Evolutionary conservation across 2,888 invertebrate species (phyloP).

Genomic region (Pollenia griseotomentosa): DNA sequence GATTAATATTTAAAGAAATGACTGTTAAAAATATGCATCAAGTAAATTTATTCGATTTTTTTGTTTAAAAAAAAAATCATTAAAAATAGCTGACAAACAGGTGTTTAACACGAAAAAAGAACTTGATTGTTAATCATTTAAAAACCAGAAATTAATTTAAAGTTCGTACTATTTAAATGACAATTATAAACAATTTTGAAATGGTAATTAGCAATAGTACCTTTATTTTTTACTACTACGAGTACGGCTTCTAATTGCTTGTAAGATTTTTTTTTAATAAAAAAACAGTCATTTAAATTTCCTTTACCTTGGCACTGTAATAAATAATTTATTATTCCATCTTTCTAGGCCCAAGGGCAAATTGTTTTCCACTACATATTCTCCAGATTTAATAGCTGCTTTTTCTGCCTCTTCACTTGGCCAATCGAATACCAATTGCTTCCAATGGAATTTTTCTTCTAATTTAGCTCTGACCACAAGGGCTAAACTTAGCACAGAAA

Average conservation of each 20-base stretch:
- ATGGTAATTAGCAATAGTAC: not conserved
- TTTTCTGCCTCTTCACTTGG: constrained; percentile 86
- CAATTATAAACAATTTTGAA: not conserved
- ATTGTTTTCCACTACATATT: constrained; percentile 88
- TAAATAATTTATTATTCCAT: constrained; percentile 89
- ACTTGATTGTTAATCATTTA: constrained; percentile 5
- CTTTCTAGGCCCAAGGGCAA: constrained; percentile 89
- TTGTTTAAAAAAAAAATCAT: too few species aligned
- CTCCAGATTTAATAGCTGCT: constrained; percentile 86
- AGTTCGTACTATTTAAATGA: not conserved
- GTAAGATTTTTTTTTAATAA: not conserved
- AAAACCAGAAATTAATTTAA: constrained; percentile 9
- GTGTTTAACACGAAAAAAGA: not conserved
- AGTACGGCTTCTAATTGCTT: too few species aligned
- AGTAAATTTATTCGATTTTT: not conserved
- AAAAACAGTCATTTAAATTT: constrained; percentile 40
- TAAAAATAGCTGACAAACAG: not conserved
- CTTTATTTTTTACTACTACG: too few species aligned
- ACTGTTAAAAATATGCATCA: not conserved
- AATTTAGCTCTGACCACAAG: constrained; percentile 84
- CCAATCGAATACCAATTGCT: constrained; percentile 88
- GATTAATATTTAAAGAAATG: not conserved
- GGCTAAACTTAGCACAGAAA: constrained; percentile 22
- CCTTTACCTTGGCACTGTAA: constrained; percentile 88
- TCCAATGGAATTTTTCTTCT: constrained; percentile 89